Evolutionary conservation across 1,140 invertebrate genomes (phyloP), one percentile per base, ranked within the genome.

Genomic region (Micrasema longulum): DNA sequence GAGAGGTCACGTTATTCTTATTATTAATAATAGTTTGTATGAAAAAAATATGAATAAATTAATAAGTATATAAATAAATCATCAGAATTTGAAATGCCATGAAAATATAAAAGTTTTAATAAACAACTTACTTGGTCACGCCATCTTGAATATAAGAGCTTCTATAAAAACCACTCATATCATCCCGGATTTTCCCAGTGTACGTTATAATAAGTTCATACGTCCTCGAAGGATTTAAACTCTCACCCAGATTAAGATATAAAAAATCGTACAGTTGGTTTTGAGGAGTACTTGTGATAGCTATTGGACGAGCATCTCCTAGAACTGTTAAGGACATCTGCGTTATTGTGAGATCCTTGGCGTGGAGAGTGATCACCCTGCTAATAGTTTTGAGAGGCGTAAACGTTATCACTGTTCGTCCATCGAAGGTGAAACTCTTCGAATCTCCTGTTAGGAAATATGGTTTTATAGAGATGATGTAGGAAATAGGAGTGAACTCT

Each of bases 111-210:
- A 14, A 16, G 14, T 14, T 60, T 41, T 16, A 41, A 16, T 10
- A 20, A 60, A 18, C 9, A 63, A n/a, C 62, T 67, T 62, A 72
- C 64, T 72, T 72, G 14, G 14, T 45, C 11, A 18, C 11, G 5
- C n/a, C 26, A 14, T 31, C 12, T 41, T 89, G 81, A 9, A 82
- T 80, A 76, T 96, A 97, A 31, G 83, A 89, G 78, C 92, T 94
- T 60, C 88, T 88, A 77, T 96, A 96, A 80, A 96, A 95, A 47
- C 95, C 95, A 52, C 87, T 85, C 79, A 91, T 85, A 67, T 90
- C 88, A 11, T 85, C 79, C 69, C 86, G 83, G 65, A 90, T 84
- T 0, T 78, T 72, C 55, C 89, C 89, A 2, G 53, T 81, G 64
- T 88, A 91, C 9, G 0, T 67, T 45, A 47, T 14, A 3, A 26